These are phyloP conservation scores for Eudyptes chrysolophus DNA, from an alignment of 2,113 vertebrate species.

Conservation along the genomic window DNA sequence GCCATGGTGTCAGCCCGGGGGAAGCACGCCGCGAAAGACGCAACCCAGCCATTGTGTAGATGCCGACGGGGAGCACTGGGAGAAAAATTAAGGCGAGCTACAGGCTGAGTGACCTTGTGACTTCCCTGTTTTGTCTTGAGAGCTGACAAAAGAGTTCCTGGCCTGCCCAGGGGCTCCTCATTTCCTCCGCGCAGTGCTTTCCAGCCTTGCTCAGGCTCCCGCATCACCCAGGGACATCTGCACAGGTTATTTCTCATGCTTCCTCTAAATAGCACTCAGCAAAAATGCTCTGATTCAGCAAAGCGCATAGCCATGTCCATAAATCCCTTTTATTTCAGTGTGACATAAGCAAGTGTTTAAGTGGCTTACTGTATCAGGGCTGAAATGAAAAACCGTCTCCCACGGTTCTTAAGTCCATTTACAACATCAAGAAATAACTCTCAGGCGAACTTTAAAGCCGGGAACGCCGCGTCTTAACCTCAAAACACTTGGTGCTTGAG, in stretches of 20 bases:
- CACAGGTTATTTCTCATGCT: constrained; percentile 50
- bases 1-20: fast-evolving
- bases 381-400: constrained; percentile 58
- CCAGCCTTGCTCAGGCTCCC: not conserved
- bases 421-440: constrained; percentile 40
- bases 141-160: constrained; percentile 55
- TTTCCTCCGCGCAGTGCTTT: not conserved
- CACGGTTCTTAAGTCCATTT: constrained; percentile 45
- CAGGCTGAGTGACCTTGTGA: constrained; percentile 24
- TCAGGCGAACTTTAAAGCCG: not conserved
- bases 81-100: not conserved
- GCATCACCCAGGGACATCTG: not conserved
- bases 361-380: constrained; percentile 56
- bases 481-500: constrained; percentile 25
- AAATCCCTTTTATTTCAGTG: constrained; percentile 67
- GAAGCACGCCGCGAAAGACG: fast-evolving
- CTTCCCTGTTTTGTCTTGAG: constrained; percentile 60
- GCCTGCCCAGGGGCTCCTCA: not conserved
- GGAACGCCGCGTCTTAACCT: not conserved
- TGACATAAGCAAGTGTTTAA: constrained; percentile 65
- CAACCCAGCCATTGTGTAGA: not conserved
- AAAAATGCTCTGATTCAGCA: constrained; percentile 63
- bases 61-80: not conserved
- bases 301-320: constrained; percentile 25
- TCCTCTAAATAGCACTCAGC: not conserved